Evolutionary conservation across 2,797 vertebrate species (phyloP).

Genomic region (Lepidocolaptes lacrymiger): DNA sequence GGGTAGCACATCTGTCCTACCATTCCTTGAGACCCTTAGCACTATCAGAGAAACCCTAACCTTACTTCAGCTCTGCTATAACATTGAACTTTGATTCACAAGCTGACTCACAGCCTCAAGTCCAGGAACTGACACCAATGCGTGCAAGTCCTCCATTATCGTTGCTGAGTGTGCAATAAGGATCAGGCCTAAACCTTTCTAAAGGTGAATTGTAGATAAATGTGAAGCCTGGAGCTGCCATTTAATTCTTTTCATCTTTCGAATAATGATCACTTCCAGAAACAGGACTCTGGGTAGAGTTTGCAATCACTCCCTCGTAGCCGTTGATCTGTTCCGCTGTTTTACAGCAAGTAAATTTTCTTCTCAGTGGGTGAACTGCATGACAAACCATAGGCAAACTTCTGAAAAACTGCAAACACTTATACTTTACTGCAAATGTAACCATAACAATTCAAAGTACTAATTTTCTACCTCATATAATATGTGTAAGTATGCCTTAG

Average conservation of each 20-base stretch:
- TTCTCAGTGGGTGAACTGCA: constrained; percentile 66
- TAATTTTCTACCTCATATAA: constrained; percentile 78
- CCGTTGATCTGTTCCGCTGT: neutral
- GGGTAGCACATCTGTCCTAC: neutral
- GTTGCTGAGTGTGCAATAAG: neutral
- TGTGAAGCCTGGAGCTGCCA: neutral
- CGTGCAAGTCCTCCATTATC: neutral
- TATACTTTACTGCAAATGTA: constrained; percentile 75
- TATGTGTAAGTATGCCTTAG: constrained; percentile 73
- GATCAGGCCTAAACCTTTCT: neutral
- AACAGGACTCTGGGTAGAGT: neutral
- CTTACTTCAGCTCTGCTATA: neutral
- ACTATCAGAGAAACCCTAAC: neutral
- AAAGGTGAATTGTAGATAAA: neutral
- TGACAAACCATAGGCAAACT: constrained; percentile 67
- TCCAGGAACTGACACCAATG: accelerated
- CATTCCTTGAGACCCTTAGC: neutral
- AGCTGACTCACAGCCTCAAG: neutral
- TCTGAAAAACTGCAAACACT: constrained; percentile 74
- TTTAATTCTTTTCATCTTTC: neutral
- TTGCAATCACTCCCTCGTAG: neutral
- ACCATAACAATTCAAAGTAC: constrained; percentile 76
- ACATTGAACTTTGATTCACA: neutral
- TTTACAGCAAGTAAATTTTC: constrained; percentile 69
- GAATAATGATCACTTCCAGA: neutral